Base-by-base conservation (phyloP, 2,888 invertebrate genomes). In the Isoperla grammatica region DNA sequence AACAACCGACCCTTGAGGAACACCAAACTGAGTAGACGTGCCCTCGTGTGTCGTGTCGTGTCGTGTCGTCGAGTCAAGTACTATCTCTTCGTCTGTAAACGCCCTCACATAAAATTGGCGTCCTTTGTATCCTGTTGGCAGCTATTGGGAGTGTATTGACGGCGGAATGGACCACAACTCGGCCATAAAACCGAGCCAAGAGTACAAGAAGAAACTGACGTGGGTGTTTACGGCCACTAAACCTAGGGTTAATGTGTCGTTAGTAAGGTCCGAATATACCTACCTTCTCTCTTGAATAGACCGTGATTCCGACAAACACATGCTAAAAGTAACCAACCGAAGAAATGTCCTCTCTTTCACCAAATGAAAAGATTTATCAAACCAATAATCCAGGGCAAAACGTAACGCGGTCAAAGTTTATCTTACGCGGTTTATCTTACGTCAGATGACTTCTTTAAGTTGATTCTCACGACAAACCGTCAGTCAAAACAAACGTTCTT, bases 171-270 rank as follows among this genome's bases (percentile, higher is more conserved):
- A 50, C 49, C 49, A 50, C 49, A 50, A 50, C 49, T 50, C 29
- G 29, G 49, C 35, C 23, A 50, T 50, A 50, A 50, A 50, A 50
- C 49, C 29, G 13, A 20, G 15, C 29, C 23, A n/a, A 15, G 29
- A 35, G 35, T 29, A 50, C 23, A 29, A 35, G 49, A 29, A 50
- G 29, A 29, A 50, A 50, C 23, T 35, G 49, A 50, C 29, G 49
- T 15, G 49, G 35, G 39, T 23, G 53, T 61, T 61, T 57, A 61
- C 54, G 57, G 53, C 42, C 61, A 57, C 43, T 56, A 49, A 57
- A 60, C 42, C 39, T 49, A 11, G 53, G 50, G 48, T 53, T 61
- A 57, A 61, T 54, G 61, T 46, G 56, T 54, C 57, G 61, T 61
- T 57, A 59, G 58, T 42, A 15, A 23, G 23, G 29, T 29, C 49